Evolutionary conservation across 2,888 invertebrate genomes (phyloP).

Genomic region (Temnothorax ravouxi): DNA sequence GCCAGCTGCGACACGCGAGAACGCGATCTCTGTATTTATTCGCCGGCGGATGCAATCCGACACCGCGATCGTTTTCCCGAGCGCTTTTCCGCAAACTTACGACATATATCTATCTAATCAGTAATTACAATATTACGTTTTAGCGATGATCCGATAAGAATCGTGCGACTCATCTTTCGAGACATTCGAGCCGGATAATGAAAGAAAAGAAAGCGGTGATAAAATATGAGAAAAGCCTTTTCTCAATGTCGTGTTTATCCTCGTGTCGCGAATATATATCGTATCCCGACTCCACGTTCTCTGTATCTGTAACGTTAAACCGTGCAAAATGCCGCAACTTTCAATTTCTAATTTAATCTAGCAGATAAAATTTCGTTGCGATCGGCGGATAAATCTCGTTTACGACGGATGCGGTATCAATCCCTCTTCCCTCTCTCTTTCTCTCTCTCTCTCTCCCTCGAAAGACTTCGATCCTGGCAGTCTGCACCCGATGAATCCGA

Average conservation of each 20-base stretch:
- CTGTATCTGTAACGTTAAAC: neutral
- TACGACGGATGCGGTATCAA: neutral
- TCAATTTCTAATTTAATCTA: slow-evolving; percentile 9
- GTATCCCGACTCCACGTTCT: neutral
- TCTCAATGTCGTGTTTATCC: neutral
- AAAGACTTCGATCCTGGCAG: neutral
- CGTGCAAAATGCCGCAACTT: neutral
- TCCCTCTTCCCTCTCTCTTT: neutral
- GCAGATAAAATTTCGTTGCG: neutral
- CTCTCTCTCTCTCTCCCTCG: neutral
- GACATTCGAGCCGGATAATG: neutral
- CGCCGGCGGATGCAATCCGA: slow-evolving; percentile 10
- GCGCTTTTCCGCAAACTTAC: neutral
- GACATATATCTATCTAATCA: neutral
- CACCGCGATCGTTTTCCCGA: slow-evolving; percentile 13
- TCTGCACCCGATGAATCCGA: neutral
- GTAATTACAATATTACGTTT: neutral
- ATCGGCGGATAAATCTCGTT: neutral
- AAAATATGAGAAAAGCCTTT: neutral
- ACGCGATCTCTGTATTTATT: slow-evolving; percentile 21
- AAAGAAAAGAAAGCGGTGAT: neutral
- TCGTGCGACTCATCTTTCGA: neutral
- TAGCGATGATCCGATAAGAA: neutral
- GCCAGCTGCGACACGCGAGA: slow-evolving; percentile 62
- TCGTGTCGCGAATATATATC: neutral